These are phyloP conservation scores for Drosophila mayri DNA, from an alignment of 1,140 invertebrate genomes.

Conservation along the genomic window DNA sequence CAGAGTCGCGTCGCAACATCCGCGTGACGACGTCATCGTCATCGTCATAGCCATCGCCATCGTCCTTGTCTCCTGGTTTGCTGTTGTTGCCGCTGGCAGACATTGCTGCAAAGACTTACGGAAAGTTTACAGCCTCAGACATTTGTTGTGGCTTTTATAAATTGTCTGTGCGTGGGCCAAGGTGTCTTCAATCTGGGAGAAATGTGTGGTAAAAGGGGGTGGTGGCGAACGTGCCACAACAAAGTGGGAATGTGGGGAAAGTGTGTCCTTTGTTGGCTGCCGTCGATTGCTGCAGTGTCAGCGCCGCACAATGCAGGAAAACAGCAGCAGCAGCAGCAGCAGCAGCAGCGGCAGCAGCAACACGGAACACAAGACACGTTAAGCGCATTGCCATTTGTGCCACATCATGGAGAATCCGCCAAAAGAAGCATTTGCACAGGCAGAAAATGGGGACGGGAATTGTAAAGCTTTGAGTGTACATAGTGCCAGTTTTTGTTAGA, in stretches of 20 bases:
- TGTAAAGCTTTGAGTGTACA: not conserved
- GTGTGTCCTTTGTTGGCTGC: conserved; percentile 27
- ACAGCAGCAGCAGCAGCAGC: conserved; percentile 16
- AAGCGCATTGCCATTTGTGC: conserved; percentile 81
- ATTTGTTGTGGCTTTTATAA: conserved; percentile 82
- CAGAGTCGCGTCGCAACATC: conserved; percentile 58
- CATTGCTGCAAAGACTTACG: conserved; percentile 75
- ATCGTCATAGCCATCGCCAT: conserved; percentile 31
- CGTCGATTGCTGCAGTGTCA: conserved; percentile 69
- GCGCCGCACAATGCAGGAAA: conserved; percentile 14
- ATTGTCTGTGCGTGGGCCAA: conserved; percentile 79
- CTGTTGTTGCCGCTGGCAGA: conserved; percentile 54
- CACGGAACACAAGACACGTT: conserved; percentile 66
- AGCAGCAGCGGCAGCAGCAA: conserved; percentile 29
- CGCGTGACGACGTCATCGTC: conserved; percentile 44
- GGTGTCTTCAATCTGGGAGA: conserved; percentile 34
- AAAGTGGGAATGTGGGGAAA: not conserved
- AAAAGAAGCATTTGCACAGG: not conserved
- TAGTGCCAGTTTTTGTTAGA: too few relatives aligned
- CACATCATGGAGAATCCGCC: conserved; percentile 62
- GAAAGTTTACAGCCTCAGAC: conserved; percentile 79
- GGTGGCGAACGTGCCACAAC: not conserved
- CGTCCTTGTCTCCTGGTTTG: conserved; percentile 19
- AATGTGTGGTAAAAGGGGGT: not conserved
- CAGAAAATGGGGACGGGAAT: not conserved